Evolutionary conservation across 2,888 invertebrate genomes (phyloP).

Genomic region (Coelopa pilipes): DNA sequence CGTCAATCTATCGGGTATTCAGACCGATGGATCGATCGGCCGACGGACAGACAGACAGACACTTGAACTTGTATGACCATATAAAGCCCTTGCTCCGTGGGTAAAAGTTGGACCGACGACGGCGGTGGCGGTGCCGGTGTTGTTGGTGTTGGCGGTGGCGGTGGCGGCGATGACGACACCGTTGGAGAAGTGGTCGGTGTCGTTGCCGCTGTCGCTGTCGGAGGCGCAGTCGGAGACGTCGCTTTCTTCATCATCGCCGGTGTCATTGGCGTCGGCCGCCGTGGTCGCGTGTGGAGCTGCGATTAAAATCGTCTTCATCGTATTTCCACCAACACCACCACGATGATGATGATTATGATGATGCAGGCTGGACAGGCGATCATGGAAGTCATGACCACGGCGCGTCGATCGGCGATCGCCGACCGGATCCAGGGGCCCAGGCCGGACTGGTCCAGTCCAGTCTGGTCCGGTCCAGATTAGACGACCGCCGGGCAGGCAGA

Average conservation of each 20-base stretch:
- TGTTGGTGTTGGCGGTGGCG: neutral
- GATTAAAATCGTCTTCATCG: slow-evolving; percentile 2
- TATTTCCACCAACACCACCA: neutral
- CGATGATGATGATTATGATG: no score
- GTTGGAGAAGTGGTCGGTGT: neutral
- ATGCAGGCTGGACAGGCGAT: no score
- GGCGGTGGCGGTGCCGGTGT: neutral
- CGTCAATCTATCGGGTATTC: no score
- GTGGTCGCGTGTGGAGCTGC: neutral
- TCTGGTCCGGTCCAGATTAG: no score
- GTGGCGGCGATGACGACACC: slow-evolving; percentile 2
- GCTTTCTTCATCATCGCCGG: neutral
- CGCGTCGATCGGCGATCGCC: no score
- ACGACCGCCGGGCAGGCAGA: no score
- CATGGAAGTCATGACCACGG: no score
- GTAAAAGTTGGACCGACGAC: slow-evolving; percentile 29
- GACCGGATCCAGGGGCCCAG: no score
- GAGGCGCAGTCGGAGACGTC: neutral
- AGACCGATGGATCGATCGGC: no score
- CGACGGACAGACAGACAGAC: neutral
- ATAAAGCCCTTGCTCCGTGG: slow-evolving; percentile 36
- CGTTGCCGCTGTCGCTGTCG: neutral
- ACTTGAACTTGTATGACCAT: slow-evolving; percentile 38
- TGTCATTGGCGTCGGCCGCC: no score
- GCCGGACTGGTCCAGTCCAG: no score